Percentiles rank a stretch among this genome's conserved stretches.
Evolutionary conservation across 2,113 vertebrate genomes (phyloP).

Genomic region (Odobenus rosmarus): DNA sequence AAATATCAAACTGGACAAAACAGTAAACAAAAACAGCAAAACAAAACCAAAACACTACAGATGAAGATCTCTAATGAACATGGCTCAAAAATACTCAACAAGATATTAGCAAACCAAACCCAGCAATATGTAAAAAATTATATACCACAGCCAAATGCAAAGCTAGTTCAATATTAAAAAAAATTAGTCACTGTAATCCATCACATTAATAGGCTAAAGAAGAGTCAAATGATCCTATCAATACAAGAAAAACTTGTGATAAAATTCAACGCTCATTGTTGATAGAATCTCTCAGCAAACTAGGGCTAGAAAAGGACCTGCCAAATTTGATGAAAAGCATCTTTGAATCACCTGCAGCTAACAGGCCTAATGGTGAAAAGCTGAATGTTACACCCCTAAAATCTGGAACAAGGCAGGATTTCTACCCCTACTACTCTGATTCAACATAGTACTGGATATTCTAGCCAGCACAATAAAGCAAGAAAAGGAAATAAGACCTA

Average conservation of each 20-base stretch:
- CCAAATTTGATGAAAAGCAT: neutral
- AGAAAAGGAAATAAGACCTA: neutral
- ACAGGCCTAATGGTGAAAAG: neutral
- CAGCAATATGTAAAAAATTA: neutral
- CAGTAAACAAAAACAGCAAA: neutral
- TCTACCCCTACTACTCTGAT: neutral
- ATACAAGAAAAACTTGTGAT: neutral
- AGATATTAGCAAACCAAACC: neutral
- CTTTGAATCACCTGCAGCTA: neutral
- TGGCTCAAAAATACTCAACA: neutral
- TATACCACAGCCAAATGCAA: neutral
- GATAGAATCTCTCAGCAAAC: neutral
- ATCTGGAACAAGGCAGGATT: neutral
- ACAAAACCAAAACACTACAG: neutral
- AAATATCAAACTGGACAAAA: neutral
- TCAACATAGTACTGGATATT: neutral
- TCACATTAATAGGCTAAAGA: neutral
- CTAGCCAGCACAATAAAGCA: neutral
- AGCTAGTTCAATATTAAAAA: neutral
- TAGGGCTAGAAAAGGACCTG: neutral
- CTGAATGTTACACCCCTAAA: neutral
- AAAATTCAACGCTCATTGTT: neutral
- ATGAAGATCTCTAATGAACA: neutral
- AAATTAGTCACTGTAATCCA: neutral
- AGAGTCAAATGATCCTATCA: neutral